Evolutionary conservation across 2,797 vertebrate species (phyloP).

Genomic region (Fringilla coelebs): DNA sequence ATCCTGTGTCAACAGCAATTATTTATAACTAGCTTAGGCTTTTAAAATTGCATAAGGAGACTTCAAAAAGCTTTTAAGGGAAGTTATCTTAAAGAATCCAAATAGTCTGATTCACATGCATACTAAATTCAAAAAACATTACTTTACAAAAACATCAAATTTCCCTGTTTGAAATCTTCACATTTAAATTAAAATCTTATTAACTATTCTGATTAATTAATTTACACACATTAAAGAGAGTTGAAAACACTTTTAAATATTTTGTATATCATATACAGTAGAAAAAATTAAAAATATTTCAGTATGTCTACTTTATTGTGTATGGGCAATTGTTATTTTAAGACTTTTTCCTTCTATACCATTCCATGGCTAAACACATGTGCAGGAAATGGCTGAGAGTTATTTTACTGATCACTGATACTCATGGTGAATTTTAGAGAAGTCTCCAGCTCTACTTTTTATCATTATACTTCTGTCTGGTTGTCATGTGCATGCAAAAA

Average conservation of each 20-base stretch:
- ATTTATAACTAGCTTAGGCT: neutral
- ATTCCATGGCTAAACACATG: neutral
- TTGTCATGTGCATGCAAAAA: neutral
- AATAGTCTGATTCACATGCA: neutral
- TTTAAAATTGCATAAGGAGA: neutral
- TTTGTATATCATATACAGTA: neutral
- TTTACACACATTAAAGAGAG: neutral
- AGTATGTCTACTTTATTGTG: neutral
- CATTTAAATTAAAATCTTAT: neutral
- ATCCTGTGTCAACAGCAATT: slow-evolving; percentile 11
- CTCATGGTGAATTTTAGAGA: neutral
- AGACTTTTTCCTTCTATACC: neutral
- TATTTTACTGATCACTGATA: neutral
- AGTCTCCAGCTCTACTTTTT: neutral
- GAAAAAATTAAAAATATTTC: neutral
- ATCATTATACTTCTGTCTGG: neutral
- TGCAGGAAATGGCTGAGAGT: neutral
- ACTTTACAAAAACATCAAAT: neutral
- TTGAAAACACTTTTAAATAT: neutral
- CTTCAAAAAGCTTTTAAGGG: neutral
- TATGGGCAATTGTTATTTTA: neutral
- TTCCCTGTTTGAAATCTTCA: neutral
- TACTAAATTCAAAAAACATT: neutral
- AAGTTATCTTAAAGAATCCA: neutral
- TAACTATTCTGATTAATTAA: neutral